A percentile compares a stretch with the other conserved stretches of the same genome.
These are phyloP conservation scores for Agriotes lineatus DNA, from an alignment of 2,888 invertebrate species.

Conservation along the genomic window DNA sequence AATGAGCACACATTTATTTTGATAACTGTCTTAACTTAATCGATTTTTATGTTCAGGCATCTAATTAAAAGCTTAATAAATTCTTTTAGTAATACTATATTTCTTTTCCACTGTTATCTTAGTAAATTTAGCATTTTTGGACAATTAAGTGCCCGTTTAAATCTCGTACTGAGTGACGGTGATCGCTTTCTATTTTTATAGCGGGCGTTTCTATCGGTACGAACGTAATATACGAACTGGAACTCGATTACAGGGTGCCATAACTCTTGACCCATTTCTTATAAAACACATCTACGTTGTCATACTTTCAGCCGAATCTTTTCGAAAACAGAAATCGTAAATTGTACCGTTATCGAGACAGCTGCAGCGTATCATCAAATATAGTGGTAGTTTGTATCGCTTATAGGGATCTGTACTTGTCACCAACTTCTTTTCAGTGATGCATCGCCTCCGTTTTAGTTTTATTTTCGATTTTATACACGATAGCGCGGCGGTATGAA, in stretches of 20 bases:
- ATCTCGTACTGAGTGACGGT: no score
- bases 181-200: conserved; percentile 26
- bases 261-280: conserved; percentile 40
- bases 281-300: conserved; percentile 37
- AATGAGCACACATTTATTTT: no score
- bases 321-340: conserved; percentile 44
- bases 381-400: conserved; percentile 42
- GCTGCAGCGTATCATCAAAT: conserved; percentile 43
- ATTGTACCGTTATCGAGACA: conserved; percentile 41
- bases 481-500: conserved; percentile 1
- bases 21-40: no score
- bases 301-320: conserved; percentile 34
- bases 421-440: conserved; percentile 36
- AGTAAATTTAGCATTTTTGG: no score
- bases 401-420: conserved; percentile 42
- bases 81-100: no score
- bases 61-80: no score
- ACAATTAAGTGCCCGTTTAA: no score
- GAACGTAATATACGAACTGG: conserved; percentile 32
- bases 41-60: no score
- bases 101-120: no score
- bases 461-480: conserved; percentile 16
- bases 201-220: conserved; percentile 19
- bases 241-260: conserved; percentile 31
- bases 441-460: background rate